Evolutionary conservation across 2,888 invertebrate genomes (phyloP).

Genomic region (Synanthedon andrenaeformis): DNA sequence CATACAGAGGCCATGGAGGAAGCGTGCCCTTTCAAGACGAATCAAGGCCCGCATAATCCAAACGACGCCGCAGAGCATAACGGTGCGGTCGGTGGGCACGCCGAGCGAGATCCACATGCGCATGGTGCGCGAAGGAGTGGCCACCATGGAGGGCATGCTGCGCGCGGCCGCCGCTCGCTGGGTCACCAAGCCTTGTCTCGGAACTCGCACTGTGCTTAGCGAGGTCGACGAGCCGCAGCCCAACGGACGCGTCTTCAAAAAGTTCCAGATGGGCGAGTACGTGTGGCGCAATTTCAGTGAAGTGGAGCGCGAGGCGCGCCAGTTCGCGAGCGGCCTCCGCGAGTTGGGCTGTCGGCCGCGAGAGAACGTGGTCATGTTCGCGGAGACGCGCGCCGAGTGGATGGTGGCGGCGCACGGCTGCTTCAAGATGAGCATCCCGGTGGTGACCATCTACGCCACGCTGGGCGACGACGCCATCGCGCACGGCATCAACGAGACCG

Average conservation of each 20-base stretch:
- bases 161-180: conserved; percentile 81
- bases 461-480: conserved; percentile 96
- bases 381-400: conserved; percentile 95
- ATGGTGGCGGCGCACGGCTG: conserved; percentile 90
- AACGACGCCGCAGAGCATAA: conserved; percentile 75
- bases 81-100: conserved; percentile 78
- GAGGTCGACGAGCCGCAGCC: conserved; percentile 96
- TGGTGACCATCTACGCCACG: conserved; percentile 97
- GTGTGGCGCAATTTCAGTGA: conserved; percentile 88
- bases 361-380: conserved; percentile 85
- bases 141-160: conserved; percentile 87
- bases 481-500: conserved; percentile 97
- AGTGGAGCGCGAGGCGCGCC: conserved; percentile 80
- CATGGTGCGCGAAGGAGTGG: conserved; percentile 80
- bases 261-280: conserved; percentile 95
- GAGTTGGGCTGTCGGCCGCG: conserved; percentile 76
- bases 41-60: conserved; percentile 82
- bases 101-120: conserved; percentile 79
- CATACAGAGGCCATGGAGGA: conserved; percentile 89
- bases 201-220: conserved; percentile 89
- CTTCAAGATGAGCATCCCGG: conserved; percentile 85
- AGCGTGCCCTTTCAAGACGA: conserved; percentile 79
- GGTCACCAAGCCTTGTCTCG: conserved; percentile 82
- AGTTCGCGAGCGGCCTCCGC: conserved; percentile 85
- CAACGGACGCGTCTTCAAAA: conserved; percentile 95